These are phyloP conservation scores for Allophyes oxyacanthae DNA, from an alignment of 2,888 invertebrate species.

Conservation along the genomic window DNA sequence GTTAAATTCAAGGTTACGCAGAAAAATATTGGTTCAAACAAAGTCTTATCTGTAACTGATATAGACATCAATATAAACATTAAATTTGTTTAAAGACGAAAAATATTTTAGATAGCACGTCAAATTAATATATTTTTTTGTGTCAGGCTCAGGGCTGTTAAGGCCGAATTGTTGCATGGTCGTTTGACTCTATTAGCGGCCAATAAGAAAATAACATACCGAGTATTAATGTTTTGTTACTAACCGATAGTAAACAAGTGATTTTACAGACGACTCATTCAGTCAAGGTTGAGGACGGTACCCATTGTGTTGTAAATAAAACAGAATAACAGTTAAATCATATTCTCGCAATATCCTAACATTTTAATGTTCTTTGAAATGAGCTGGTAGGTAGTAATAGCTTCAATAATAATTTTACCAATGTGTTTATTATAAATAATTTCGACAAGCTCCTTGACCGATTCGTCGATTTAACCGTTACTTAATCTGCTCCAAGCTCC, in stretches of 20 bases:
- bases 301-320: conserved; percentile 57
- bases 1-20: conserved; percentile 74
- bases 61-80: conserved; percentile 54
- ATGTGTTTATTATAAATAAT: too few species aligned
- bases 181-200: conserved; percentile 32
- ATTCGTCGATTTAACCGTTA: conserved; percentile 58
- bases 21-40: conserved; percentile 58
- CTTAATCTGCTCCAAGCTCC: conserved; percentile 54
- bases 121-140: conserved; percentile 55
- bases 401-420: conserved; percentile 9
- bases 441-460: conserved; percentile 67
- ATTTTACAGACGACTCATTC: conserved; percentile 61
- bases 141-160: conserved; percentile 52
- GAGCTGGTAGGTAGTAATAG: conserved; percentile 2
- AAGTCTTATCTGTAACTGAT: conserved; percentile 66
- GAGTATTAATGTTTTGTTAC: conserved; percentile 52
- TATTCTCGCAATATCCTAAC: conserved; percentile 28
- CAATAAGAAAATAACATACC: conserved; percentile 48
- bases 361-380: conserved; percentile 13
- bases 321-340: conserved; percentile 47
- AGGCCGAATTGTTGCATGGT: conserved; percentile 43
- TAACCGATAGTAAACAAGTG: conserved; percentile 59
- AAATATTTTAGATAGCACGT: conserved; percentile 49
- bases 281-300: conserved; percentile 68
- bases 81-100: conserved; percentile 51